Conservation (phyloP, 2,888 invertebrate species). For the Synergus gifuensis region DNA sequence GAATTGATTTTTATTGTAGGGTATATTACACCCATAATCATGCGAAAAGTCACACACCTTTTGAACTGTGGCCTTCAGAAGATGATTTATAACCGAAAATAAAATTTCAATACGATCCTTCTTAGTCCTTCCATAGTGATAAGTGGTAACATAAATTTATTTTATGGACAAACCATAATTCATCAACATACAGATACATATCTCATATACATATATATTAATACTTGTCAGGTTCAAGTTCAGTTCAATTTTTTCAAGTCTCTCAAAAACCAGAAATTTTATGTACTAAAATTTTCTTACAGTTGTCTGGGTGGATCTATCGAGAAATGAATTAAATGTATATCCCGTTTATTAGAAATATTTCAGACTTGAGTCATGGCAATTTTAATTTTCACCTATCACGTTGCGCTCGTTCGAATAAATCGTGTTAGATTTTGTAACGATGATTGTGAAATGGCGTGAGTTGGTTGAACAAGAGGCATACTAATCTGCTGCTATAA, state of each 20-base stretch:
- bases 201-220: slow-evolving; percentile 40
- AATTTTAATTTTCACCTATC: slow-evolving; percentile 34
- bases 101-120: slow-evolving; percentile 38
- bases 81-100: slow-evolving; percentile 25
- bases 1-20: background rate
- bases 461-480: slow-evolving; percentile 47
- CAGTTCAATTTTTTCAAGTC: slow-evolving; percentile 27
- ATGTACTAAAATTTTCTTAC: background rate
- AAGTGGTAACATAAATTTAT: slow-evolving; percentile 41
- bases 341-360: slow-evolving; percentile 21
- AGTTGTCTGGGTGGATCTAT: background rate
- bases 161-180: slow-evolving; percentile 41
- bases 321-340: slow-evolving; percentile 2
- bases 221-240: slow-evolving; percentile 35
- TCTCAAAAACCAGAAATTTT: background rate
- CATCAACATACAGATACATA: slow-evolving; percentile 27
- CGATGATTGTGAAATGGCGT: slow-evolving; percentile 55
- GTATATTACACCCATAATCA: slow-evolving; percentile 1
- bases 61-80: slow-evolving; percentile 37
- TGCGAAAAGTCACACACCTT: slow-evolving; percentile 23
- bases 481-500: slow-evolving; percentile 44
- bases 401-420: slow-evolving; percentile 50
- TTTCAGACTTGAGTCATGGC: slow-evolving; percentile 4
- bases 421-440: slow-evolving; percentile 55
- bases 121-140: slow-evolving; percentile 34